These are phyloP conservation scores for Epinephelus moara DNA, from an alignment of 2,113 vertebrate genomes.

Conservation along the genomic window DNA sequence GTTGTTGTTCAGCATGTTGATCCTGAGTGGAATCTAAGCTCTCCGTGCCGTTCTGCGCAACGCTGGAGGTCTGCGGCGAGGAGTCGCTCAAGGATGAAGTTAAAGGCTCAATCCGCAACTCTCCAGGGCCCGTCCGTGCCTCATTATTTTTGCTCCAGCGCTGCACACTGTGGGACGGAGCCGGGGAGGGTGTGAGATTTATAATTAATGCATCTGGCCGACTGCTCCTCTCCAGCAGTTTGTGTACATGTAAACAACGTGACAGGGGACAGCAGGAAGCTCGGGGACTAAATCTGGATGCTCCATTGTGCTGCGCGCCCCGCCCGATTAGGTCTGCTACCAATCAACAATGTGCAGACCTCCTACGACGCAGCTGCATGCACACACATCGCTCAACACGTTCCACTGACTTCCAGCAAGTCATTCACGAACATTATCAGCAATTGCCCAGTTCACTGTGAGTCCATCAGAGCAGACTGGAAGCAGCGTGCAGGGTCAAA, in stretches of 20 bases:
- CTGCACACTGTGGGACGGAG: slow-evolving; percentile 1
- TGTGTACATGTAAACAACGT: slow-evolving; percentile 51
- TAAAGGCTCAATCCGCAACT: slow-evolving; percentile 47
- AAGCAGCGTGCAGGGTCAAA: slow-evolving; percentile 54
- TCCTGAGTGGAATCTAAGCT: slow-evolving; percentile 64
- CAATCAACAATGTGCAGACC: slow-evolving; percentile 29
- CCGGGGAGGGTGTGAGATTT: slow-evolving; percentile 45
- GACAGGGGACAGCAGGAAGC: slow-evolving; percentile 38
- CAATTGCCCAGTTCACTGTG: slow-evolving; percentile 39
- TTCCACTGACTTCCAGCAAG: slow-evolving; percentile 36
- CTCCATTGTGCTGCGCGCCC: slow-evolving; percentile 25
- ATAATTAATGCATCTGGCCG: slow-evolving; percentile 47
- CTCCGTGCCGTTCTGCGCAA: slow-evolving; percentile 19
- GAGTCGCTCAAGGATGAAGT: slow-evolving; percentile 48
- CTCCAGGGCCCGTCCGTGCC: slow-evolving; percentile 19
- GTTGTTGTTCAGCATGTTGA: slow-evolving; percentile 64
- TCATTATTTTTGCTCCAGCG: slow-evolving; percentile 23
- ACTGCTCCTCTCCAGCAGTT: slow-evolving; percentile 30
- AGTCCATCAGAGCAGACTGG: slow-evolving; percentile 47
- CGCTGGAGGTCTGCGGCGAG: slow-evolving; percentile 42
- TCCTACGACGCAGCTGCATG: slow-evolving; percentile 1
- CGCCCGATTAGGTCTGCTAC: slow-evolving; percentile 41
- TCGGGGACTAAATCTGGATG: slow-evolving; percentile 39
- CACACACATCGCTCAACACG: background rate
- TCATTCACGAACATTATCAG: slow-evolving; percentile 66